Percentiles rank a stretch among this genome's conserved stretches.
phyloP scores from a whole-genome alignment of 2,797 vertebrate genomes.

The Scolopax bukidnonensis region DNA sequence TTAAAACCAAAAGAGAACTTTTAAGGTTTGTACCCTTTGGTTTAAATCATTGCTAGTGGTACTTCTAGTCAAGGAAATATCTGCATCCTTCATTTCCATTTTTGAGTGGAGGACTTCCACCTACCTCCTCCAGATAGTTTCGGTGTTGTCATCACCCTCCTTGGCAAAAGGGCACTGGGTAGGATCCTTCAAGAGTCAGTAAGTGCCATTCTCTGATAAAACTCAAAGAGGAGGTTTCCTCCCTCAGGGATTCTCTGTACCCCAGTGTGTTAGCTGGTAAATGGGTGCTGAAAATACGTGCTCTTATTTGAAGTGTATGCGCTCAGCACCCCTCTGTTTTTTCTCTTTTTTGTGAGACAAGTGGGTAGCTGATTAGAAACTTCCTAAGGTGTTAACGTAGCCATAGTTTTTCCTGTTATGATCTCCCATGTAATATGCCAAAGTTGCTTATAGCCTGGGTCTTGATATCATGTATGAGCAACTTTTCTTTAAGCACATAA shows the following conservation, averaged over 20 bases:
- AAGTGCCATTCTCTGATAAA: background rate
- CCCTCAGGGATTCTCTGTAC: background rate
- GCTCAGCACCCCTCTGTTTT: background rate
- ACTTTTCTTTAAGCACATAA: slow-evolving; percentile 20
- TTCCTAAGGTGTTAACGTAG: background rate
- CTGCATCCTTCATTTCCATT: background rate
- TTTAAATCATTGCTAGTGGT: background rate
- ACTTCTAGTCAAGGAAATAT: slow-evolving; percentile 22
- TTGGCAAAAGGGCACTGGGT: background rate
- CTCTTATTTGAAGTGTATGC: background rate
- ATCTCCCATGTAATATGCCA: background rate
- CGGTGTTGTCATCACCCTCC: background rate
- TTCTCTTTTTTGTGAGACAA: background rate
- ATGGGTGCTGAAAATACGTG: background rate
- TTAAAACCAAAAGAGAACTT: background rate
- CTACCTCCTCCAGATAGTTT: background rate
- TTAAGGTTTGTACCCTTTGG: background rate
- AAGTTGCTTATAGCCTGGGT: background rate
- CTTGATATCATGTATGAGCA: background rate
- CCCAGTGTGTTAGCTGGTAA: background rate
- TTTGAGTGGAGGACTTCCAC: background rate
- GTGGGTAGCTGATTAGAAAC: background rate
- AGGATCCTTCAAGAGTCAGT: background rate
- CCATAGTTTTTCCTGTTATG: background rate
- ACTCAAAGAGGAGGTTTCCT: background rate